A percentile compares a stretch with the other conserved stretches of the same genome.
These are phyloP conservation scores for Zaprionus obscuricornis DNA, from an alignment of 2,888 invertebrate species.

Conservation along the genomic window DNA sequence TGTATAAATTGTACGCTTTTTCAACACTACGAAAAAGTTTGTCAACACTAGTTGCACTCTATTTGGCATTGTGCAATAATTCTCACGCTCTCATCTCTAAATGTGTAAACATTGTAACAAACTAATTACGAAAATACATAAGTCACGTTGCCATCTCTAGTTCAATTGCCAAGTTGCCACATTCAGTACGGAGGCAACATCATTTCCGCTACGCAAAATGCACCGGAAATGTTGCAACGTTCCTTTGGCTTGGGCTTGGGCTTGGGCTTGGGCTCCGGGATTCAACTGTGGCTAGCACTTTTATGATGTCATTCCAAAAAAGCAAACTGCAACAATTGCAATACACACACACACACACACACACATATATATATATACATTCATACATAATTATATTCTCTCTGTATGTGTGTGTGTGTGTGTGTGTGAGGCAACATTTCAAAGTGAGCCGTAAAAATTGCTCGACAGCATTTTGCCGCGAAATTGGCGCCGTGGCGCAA, in stretches of 20 bases:
- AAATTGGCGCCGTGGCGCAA: conserved; percentile 61
- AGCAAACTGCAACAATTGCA: conserved; percentile 15
- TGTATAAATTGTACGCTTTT: too few relatives aligned
- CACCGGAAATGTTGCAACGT: conserved; percentile 69
- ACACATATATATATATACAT: too few relatives aligned
- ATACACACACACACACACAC: too few relatives aligned
- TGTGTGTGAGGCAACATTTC: conserved; percentile 42
- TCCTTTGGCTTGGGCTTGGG: background rate
- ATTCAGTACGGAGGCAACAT: conserved; percentile 36
- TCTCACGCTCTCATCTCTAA: too few relatives aligned
- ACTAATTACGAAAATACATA: too few relatives aligned
- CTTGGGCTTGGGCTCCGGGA: background rate
- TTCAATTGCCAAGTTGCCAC: background rate
- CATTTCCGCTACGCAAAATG: conserved; percentile 73
- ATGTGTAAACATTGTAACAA: too few relatives aligned
- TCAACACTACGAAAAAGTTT: too few relatives aligned
- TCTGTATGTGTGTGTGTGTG: too few relatives aligned
- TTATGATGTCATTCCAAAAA: conserved; percentile 68
- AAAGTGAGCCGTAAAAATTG: conserved; percentile 63
- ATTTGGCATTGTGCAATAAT: too few relatives aligned
- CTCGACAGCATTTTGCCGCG: conserved; percentile 44
- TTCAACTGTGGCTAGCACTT: conserved; percentile 26
- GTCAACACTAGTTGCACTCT: too few relatives aligned
- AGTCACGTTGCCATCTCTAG: conserved; percentile 1
- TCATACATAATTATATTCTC: conserved; percentile 72